Conservation (phyloP, 2,113 vertebrate species). For the Ranitomeya variabilis region DNA sequence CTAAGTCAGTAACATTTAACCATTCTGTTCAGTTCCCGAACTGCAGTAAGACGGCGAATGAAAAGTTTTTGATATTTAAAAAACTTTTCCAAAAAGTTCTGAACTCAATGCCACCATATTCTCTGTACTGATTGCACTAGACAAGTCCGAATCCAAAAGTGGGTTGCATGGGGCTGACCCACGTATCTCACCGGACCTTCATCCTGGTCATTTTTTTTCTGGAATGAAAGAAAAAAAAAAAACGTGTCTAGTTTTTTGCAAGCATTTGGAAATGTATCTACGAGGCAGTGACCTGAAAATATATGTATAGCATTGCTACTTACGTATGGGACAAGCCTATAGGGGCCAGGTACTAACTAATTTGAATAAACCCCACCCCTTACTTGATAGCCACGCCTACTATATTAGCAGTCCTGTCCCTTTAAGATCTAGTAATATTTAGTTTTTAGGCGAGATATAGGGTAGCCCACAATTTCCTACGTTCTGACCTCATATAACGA, state of each 20-base stretch:
- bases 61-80: background rate
- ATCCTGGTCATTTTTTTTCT: background rate
- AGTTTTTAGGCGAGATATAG: background rate
- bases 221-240: background rate
- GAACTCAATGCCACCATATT: background rate
- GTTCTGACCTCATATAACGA: background rate
- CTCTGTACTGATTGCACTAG: background rate
- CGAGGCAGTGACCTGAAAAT: background rate
- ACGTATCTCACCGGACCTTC: background rate
- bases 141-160: background rate
- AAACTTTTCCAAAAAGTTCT: background rate
- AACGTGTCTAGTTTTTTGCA: background rate
- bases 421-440: background rate
- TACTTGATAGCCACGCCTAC: background rate
- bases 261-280: background rate
- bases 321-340: background rate
- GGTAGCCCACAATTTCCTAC: background rate
- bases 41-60: background rate
- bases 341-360: background rate
- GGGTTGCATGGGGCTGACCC: background rate
- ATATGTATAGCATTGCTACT: background rate
- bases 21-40: background rate
- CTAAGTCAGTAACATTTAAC: background rate
- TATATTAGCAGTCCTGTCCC: background rate
- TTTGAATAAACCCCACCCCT: background rate